Conservation (phyloP, 2,113 vertebrate species). For the Aepyceros melampus region DNA sequence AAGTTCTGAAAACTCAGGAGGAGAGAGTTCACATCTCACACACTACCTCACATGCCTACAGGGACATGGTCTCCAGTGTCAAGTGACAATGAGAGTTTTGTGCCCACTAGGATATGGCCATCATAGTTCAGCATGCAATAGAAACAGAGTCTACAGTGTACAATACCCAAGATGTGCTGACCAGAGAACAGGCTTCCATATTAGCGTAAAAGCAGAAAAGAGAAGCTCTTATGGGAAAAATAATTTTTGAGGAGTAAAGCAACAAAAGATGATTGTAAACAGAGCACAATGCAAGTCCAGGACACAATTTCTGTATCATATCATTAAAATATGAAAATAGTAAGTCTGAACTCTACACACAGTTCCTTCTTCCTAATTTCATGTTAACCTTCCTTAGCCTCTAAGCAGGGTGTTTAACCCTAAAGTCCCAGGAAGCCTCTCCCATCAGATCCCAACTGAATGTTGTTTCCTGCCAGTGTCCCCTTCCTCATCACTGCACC, state of each 20-base stretch:
- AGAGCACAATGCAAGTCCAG: no score
- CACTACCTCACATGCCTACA: no score
- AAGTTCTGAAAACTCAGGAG: background rate
- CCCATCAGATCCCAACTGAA: background rate
- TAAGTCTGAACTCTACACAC: background rate
- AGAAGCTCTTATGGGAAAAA: no score
- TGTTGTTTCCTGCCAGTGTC: background rate
- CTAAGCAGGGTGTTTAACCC: background rate
- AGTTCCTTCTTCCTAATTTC: background rate
- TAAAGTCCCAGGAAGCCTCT: background rate
- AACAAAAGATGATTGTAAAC: background rate
- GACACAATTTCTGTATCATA: background rate
- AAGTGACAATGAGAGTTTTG: no score
- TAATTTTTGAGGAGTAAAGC: background rate
- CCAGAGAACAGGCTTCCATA: background rate
- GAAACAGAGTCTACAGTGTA: background rate
- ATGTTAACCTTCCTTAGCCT: background rate
- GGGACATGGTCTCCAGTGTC: no score
- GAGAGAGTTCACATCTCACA: background rate
- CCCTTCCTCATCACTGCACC: background rate
- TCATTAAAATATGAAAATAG: background rate
- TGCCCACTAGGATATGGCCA: no score
- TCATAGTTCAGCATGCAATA: background rate
- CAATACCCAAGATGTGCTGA: background rate
- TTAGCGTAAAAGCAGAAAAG: rapidly evolving